Conservation (phyloP, 2,888 invertebrate genomes). For the Luperina testacea region DNA sequence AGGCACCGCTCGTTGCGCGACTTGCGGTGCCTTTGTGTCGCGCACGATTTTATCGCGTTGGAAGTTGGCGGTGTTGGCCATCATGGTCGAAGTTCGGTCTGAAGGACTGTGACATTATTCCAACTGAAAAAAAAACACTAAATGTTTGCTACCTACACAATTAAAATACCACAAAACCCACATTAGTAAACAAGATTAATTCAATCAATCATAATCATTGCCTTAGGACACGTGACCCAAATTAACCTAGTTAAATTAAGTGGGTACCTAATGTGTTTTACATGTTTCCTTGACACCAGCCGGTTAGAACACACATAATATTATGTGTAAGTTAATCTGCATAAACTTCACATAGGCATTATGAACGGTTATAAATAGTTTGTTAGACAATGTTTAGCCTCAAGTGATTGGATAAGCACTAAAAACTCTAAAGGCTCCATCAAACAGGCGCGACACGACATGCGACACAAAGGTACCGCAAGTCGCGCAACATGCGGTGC, state of each 20-base stretch:
- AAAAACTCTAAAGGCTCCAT: slow-evolving; percentile 38
- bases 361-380: slow-evolving; percentile 40
- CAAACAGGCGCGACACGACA: too few species aligned
- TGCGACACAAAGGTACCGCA: too few species aligned
- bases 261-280: slow-evolving; percentile 37
- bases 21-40: too few species aligned
- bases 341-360: slow-evolving; percentile 29
- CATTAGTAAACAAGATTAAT: not conserved
- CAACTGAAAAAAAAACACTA: not conserved
- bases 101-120: too few species aligned
- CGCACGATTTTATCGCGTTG: too few species aligned
- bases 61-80: too few species aligned
- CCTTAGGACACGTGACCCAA: slow-evolving; percentile 43
- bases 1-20: too few species aligned
- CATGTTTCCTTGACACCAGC: slow-evolving; percentile 48
- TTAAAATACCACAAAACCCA: not conserved
- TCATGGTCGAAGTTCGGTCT: too few species aligned
- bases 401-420: slow-evolving; percentile 39
- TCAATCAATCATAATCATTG: slow-evolving; percentile 32
- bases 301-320: not conserved
- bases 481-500: too few species aligned
- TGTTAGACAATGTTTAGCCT: slow-evolving; percentile 33
- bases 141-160: too few species aligned
- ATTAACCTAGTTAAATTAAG: slow-evolving; percentile 48
- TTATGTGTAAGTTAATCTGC: slow-evolving; percentile 42